These are phyloP conservation scores for Sisor rabdophorus DNA, from an alignment of 2,113 vertebrate genomes.

Conservation along the genomic window DNA sequence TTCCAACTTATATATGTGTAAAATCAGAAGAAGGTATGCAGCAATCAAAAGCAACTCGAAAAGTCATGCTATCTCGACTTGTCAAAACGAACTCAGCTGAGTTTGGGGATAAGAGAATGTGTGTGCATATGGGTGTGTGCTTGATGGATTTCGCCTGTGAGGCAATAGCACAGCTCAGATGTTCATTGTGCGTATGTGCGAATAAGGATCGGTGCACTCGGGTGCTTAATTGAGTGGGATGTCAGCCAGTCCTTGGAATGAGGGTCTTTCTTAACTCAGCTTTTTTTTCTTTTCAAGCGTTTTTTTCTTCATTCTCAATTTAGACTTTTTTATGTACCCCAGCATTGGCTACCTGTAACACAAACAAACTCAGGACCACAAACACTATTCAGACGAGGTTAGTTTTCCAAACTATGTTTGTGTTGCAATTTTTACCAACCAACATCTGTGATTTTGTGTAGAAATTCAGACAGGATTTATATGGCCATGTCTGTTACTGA, in stretches of 20 bases:
- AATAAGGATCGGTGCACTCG: constrained; percentile 26
- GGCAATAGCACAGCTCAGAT: constrained; percentile 43
- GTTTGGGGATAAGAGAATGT: neutral
- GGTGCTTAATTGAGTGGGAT: constrained; percentile 54
- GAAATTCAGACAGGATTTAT: too few species aligned
- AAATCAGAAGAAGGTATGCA: neutral
- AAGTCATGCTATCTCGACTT: constrained; percentile 20
- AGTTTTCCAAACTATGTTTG: too few species aligned
- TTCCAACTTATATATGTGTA: neutral
- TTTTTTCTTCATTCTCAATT: neutral
- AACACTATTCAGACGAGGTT: too few species aligned
- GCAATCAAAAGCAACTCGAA: constrained; percentile 16
- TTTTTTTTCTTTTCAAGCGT: constrained; percentile 5
- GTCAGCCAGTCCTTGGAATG: constrained; percentile 36
- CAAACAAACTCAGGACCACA: too few species aligned
- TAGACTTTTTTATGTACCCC: too few species aligned
- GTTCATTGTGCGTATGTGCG: constrained; percentile 43
- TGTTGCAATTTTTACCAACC: too few species aligned
- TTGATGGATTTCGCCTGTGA: constrained; percentile 31
- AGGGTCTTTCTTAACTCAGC: neutral
- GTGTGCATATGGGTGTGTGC: constrained; percentile 11
- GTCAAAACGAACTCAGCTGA: constrained; percentile 25
- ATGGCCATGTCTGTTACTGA: too few species aligned
- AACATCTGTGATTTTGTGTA: too few species aligned
- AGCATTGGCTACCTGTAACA: too few species aligned